Evolutionary conservation across 2,113 vertebrate genomes (phyloP).

Genomic region (Eptatretus burgeri): DNA sequence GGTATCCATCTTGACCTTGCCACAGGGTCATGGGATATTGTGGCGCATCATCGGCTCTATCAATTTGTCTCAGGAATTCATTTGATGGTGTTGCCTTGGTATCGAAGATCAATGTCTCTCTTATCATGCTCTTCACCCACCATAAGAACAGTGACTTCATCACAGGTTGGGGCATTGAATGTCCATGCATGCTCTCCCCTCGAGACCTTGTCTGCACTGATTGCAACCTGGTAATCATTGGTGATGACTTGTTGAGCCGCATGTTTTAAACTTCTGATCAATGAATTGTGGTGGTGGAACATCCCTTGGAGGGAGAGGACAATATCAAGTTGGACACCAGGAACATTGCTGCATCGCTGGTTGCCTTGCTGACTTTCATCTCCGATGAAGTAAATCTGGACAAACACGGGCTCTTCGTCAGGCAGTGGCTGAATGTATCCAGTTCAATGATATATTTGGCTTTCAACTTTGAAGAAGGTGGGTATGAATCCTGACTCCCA

Average conservation of each 20-base stretch:
- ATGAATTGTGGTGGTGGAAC: background rate
- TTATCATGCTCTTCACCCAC: conserved; percentile 3
- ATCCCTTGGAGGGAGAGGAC: background rate
- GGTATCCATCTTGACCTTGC: background rate
- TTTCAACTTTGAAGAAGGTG: background rate
- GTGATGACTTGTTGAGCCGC: background rate
- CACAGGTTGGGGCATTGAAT: conserved; percentile 1
- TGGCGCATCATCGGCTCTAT: background rate
- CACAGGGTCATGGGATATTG: conserved; percentile 1
- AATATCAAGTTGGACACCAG: background rate
- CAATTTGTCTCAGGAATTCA: conserved; percentile 1
- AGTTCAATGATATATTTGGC: background rate
- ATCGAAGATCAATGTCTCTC: conserved; percentile 1
- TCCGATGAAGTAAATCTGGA: too few relatives aligned
- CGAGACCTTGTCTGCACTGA: background rate
- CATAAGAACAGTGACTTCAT: background rate
- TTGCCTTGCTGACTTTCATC: conserved; percentile 1
- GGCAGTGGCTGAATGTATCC: conserved; percentile 4
- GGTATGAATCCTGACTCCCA: conserved; percentile 2
- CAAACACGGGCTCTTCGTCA: background rate
- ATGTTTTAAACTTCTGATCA: conserved; percentile 1
- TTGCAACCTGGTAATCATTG: background rate
- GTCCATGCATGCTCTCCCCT: background rate
- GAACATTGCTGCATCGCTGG: conserved; percentile 2
- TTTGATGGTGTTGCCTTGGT: conserved; percentile 2